Percentiles rank a stretch among this genome's conserved stretches.
These are phyloP conservation scores for Rhopalosiphum nymphaeae DNA, from an alignment of 2,888 invertebrate species.

Conservation along the genomic window DNA sequence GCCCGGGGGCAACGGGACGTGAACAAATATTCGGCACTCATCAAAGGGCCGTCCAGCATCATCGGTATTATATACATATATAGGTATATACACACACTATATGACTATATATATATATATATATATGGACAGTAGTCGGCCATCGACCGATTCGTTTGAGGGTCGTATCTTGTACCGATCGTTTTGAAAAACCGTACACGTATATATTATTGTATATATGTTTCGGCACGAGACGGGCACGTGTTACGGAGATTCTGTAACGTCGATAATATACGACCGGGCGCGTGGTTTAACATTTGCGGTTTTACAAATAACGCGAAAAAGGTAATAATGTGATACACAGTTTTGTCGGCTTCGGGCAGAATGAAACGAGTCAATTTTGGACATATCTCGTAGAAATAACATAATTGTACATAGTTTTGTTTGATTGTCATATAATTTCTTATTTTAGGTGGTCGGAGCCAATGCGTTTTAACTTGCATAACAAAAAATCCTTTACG, in stretches of 20 bases:
- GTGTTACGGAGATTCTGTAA: conserved; percentile 15
- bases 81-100: not conserved
- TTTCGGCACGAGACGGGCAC: conserved; percentile 25
- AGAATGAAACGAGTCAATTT: not conserved
- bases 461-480: not conserved
- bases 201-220: not conserved
- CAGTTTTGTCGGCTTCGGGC: not conserved
- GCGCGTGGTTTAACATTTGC: not conserved
- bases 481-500: not conserved
- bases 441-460: not conserved
- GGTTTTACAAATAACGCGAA: not conserved
- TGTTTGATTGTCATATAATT: not conserved
- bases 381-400: not conserved
- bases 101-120: not conserved
- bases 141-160: not conserved
- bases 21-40: conserved; percentile 51
- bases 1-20: conserved; percentile 28
- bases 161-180: not conserved
- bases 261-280: not conserved
- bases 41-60: conserved; percentile 46
- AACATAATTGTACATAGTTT: not conserved
- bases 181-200: not conserved
- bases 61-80: not conserved
- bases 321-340: not conserved
- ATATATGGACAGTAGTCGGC: conserved; percentile 34